Evolutionary conservation across 2,797 vertebrate genomes (phyloP).

Genomic region (Dicrostonyx torquatus): DNA sequence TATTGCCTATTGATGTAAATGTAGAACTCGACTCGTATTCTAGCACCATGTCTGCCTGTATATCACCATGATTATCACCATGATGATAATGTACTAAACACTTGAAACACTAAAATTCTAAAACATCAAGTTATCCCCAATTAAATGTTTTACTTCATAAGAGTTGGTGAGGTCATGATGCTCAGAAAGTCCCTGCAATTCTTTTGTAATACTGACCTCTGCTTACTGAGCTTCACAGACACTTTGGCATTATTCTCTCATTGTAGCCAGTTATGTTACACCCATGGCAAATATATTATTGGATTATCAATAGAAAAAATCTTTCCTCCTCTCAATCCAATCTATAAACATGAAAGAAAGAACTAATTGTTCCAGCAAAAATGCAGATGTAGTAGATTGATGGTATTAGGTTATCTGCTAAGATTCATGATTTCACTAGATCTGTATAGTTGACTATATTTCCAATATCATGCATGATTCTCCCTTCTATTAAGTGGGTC

Average conservation of each 20-base stretch:
- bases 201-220: neutral
- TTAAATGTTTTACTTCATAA: neutral
- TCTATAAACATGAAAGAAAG: neutral
- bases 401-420: neutral
- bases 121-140: neutral
- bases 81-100: neutral
- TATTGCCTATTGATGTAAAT: neutral
- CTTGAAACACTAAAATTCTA: neutral
- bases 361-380: neutral
- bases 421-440: neutral
- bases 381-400: neutral
- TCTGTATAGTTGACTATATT: neutral
- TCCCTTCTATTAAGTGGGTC: neutral
- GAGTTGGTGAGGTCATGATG: neutral
- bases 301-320: neutral
- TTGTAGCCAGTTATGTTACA: neutral
- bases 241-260: neutral
- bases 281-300: no score
- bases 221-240: neutral
- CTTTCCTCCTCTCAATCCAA: neutral
- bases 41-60: neutral
- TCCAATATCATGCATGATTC: neutral
- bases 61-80: neutral
- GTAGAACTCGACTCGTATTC: neutral
- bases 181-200: neutral